phyloP scores from a whole-genome alignment of 2,888 invertebrate species.

The Dynastes grantii region DNA sequence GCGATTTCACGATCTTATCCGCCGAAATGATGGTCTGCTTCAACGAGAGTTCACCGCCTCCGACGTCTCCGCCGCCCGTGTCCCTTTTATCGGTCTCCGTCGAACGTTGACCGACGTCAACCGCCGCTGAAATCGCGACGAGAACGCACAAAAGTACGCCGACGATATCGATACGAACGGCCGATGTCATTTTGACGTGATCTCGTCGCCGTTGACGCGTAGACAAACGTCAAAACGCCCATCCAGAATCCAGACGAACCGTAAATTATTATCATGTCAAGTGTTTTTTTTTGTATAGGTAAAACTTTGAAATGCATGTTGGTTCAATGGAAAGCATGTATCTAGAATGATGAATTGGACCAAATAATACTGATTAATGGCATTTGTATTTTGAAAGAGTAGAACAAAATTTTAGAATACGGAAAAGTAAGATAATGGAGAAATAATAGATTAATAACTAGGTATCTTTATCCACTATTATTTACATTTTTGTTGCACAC shows the following conservation, averaged over 20 bases:
- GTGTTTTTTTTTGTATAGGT: neutral
- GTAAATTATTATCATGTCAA: no score
- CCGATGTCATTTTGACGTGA: constrained; percentile 26
- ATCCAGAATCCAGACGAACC: no score
- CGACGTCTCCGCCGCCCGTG: neutral
- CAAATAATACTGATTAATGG: no score
- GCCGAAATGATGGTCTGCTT: constrained; percentile 37
- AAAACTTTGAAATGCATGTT: neutral
- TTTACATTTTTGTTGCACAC: constrained; percentile 75
- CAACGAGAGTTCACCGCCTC: constrained; percentile 20
- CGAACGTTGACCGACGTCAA: neutral
- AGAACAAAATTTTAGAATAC: no score
- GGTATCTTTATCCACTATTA: no score
- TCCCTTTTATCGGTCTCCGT: neutral
- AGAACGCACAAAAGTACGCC: constrained; percentile 12
- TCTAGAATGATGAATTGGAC: no score
- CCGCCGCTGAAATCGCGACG: neutral
- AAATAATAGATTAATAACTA: no score
- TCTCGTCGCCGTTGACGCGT: neutral
- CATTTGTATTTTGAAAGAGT: no score
- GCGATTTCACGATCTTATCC: constrained; percentile 39
- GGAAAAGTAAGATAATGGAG: no score
- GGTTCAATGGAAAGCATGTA: no score
- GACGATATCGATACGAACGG: neutral
- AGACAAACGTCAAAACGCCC: no score